These are phyloP conservation scores for Nematostella vectensis DNA, from an alignment of 92 coral and sea anemone genomes.

Conservation along the genomic window DNA sequence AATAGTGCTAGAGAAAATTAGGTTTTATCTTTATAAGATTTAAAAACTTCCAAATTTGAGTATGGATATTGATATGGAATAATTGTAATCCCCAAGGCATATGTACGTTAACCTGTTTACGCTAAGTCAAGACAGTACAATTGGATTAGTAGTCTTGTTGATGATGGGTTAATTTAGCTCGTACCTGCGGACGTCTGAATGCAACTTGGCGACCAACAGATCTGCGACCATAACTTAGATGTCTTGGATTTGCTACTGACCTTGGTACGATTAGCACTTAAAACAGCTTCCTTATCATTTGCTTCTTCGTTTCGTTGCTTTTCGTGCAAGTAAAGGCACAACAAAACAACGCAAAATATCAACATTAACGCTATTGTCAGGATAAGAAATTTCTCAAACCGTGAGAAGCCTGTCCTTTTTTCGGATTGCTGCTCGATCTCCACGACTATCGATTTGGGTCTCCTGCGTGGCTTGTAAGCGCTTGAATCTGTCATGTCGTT, in stretches of 20 bases:
- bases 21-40: no score
- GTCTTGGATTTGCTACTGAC: background rate
- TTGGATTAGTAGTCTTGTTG: no score
- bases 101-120: no score
- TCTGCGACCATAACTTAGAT: constrained; percentile 13
- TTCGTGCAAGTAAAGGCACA: constrained; percentile 52
- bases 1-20: no score
- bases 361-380: constrained; percentile 38
- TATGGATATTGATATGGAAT: no score
- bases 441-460: constrained; percentile 16
- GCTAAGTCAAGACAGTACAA: no score
- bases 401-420: constrained; percentile 14
- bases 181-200: constrained; percentile 48
- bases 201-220: constrained; percentile 49
- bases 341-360: constrained; percentile 38
- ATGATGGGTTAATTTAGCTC: no score
- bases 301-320: constrained; percentile 11
- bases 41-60: no score
- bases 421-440: background rate
- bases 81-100: no score
- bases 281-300: background rate
- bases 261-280: background rate
- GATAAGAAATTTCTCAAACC: constrained; percentile 40
- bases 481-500: constrained; percentile 4
- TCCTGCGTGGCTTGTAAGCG: constrained; percentile 19